phyloP scores from a whole-genome alignment of 2,113 vertebrate species.

The Mustelus asterias region DNA sequence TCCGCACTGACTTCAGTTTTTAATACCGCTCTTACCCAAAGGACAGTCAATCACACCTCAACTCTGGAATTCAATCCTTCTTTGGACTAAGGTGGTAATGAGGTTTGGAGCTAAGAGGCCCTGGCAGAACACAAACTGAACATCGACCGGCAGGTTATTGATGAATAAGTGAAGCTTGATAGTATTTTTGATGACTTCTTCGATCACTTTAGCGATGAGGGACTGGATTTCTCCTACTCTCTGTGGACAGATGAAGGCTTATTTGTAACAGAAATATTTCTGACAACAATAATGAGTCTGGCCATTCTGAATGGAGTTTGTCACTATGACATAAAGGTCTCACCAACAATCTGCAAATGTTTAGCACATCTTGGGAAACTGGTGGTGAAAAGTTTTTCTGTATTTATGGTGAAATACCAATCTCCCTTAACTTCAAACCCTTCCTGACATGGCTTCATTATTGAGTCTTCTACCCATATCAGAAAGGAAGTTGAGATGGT shows the following conservation, averaged over 20 bases:
- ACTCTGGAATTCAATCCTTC: background rate
- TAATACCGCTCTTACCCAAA: no score
- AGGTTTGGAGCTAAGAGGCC: background rate
- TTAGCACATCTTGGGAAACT: slow-evolving; percentile 65
- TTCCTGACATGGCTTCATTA: background rate
- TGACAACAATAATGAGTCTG: slow-evolving; percentile 59
- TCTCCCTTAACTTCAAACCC: background rate
- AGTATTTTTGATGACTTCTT: background rate
- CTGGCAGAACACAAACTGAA: background rate
- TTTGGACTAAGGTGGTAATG: background rate
- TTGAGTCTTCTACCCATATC: slow-evolving; percentile 65
- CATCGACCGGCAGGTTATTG: background rate
- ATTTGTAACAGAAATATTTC: slow-evolving; percentile 39
- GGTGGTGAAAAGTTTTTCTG: slow-evolving; percentile 59
- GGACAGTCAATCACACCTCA: background rate
- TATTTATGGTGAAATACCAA: slow-evolving; percentile 63
- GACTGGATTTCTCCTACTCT: background rate
- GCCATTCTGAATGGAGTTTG: slow-evolving; percentile 75
- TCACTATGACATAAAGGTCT: slow-evolving; percentile 67
- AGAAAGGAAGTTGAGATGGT: slow-evolving; percentile 57
- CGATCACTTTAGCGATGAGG: background rate
- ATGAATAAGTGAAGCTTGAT: background rate
- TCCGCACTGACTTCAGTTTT: background rate
- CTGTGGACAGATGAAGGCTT: slow-evolving; percentile 57
- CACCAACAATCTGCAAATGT: slow-evolving; percentile 79